Evolutionary conservation across 2,888 invertebrate species (phyloP).

Genomic region (Hesperia comma): DNA sequence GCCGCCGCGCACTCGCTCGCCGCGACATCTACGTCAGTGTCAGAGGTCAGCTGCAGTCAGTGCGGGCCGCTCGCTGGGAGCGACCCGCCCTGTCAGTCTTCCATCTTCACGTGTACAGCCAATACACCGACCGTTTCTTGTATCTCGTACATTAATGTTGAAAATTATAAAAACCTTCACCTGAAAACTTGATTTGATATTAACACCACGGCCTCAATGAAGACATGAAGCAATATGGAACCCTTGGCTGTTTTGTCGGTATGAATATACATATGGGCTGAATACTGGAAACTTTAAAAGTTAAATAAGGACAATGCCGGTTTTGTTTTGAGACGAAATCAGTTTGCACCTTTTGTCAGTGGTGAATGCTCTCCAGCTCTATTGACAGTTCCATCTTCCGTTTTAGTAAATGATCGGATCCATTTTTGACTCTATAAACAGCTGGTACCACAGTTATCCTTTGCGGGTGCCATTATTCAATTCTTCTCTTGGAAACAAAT

Average conservation of each 20-base stretch:
- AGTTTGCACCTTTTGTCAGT: constrained; percentile 44
- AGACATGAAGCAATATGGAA: constrained; percentile 58
- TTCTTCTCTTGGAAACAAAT: constrained; percentile 28
- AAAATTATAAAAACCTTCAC: constrained; percentile 60
- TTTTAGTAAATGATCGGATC: constrained; percentile 26
- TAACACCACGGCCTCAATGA: constrained; percentile 72
- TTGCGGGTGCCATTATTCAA: constrained; percentile 26
- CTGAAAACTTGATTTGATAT: constrained; percentile 83
- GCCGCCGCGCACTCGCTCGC: constrained; percentile 61
- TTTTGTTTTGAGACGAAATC: constrained; percentile 41
- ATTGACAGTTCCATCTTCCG: constrained; percentile 38
- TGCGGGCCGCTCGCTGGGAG: constrained; percentile 74
- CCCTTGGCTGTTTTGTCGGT: constrained; percentile 57
- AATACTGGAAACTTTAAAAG: constrained; percentile 46
- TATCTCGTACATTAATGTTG: constrained; percentile 57
- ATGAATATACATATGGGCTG: constrained; percentile 54
- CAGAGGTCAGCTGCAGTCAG: constrained; percentile 66
- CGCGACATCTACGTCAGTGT: constrained; percentile 78
- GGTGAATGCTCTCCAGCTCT: constrained; percentile 42
- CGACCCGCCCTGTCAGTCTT: constrained; percentile 70
- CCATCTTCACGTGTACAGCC: constrained; percentile 44
- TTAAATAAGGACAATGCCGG: constrained; percentile 33
- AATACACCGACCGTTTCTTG: constrained; percentile 40
- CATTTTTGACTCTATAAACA: constrained; percentile 24
- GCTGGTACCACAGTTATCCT: constrained; percentile 34